Conservation (phyloP, 2,888 invertebrate species). For the Meloe dianella region DNA sequence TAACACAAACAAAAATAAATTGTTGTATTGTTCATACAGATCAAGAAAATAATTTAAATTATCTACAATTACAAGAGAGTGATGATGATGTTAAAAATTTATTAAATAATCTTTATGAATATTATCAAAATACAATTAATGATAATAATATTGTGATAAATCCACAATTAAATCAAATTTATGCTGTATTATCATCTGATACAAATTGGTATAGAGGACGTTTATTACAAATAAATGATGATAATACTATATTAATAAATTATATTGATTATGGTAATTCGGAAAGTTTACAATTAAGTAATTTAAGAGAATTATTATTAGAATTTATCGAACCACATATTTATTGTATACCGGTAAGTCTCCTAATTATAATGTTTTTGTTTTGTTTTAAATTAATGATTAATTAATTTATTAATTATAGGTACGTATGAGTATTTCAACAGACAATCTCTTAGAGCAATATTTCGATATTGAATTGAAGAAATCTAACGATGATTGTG, state of each 20-base stretch:
- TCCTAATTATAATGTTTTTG: too few relatives aligned
- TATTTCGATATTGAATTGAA: neutral
- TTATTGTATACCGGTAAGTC: constrained; percentile 48
- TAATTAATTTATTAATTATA: neutral
- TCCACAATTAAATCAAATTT: constrained; percentile 52
- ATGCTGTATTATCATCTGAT: constrained; percentile 65
- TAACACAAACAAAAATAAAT: neutral
- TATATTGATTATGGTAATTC: constrained; percentile 76
- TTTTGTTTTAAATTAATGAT: neutral
- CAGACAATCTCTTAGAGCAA: neutral
- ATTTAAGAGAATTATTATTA: constrained; percentile 44
- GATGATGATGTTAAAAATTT: constrained; percentile 59
- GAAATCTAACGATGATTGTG: neutral
- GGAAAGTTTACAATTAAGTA: constrained; percentile 61
- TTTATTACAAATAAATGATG: constrained; percentile 58
- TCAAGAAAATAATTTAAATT: neutral
- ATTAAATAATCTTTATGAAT: constrained; percentile 64
- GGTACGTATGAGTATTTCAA: neutral
- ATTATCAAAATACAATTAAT: constrained; percentile 60
- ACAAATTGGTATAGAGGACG: constrained; percentile 75
- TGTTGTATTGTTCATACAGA: neutral
- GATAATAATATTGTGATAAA: neutral
- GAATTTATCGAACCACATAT: constrained; percentile 48
- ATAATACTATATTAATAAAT: constrained; percentile 61
- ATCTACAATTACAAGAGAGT: constrained; percentile 40